Evolutionary conservation across 1,140 invertebrate species (phyloP), one percentile per base, ranked within the genome.

Genomic region (Pomacea maculata): DNA sequence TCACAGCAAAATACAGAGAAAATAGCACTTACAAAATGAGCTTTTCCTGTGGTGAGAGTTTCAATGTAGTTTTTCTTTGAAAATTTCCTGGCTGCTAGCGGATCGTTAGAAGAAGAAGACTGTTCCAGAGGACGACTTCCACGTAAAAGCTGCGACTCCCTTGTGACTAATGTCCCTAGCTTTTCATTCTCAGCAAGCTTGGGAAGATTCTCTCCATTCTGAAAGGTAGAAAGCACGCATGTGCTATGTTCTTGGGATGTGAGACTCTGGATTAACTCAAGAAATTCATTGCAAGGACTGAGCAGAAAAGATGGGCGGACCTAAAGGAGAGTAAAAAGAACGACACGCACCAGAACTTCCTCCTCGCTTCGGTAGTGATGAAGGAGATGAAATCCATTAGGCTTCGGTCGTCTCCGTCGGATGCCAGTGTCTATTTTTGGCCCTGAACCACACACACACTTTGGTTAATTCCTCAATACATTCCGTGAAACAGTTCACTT

Each of bases 401-500:
- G 11, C 15, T 25, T 70, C 21, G 72, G 78, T 80, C 81, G 65
- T 74, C 80, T 80, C 78, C 63, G 78, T 21, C 74, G 71, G 10
- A 83, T 34, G 45, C 86, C 83, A 12, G 85, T 86, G 75, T 86
- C 85, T 52, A 86, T 79, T 79, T 87, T 87, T 29, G 87, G 83
- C 19, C 82, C 86, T 86, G 73, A 65, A 82, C 82, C 61, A 68
- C 80, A 14, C 19, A 29, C 11, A 70, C 11, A 15, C 34, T 64
- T 45, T 70, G 17, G 52, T 14, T 61, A 61, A 17, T 61, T 17
- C 57, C 15, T 9, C 57, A 61, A 17, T 61, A 14, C 57, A 57
- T 61, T 61, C 57, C 15, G 4, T 17, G 9, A 17, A 17, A 17
- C 15, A 61, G 57, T 17, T 17, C 8, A 1, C 11, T 8, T 61